phyloP scores from a whole-genome alignment of 2,113 vertebrate genomes.

The Triplophysa tibetana region DNA sequence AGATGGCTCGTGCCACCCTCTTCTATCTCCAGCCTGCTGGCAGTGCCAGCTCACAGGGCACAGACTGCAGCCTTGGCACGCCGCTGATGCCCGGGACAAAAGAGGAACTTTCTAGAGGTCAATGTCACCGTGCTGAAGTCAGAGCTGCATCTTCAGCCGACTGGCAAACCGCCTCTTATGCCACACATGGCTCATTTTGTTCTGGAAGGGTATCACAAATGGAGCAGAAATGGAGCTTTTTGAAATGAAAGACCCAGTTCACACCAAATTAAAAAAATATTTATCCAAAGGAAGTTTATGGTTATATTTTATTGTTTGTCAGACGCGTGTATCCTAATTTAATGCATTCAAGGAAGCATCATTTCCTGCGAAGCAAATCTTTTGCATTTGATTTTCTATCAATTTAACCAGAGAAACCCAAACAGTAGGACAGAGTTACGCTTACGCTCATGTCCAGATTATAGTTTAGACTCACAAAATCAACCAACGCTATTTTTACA shows the following conservation, averaged over 20 bases:
- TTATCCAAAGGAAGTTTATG: no score
- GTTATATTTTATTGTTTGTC: no score
- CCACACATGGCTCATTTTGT: slow-evolving; percentile 21
- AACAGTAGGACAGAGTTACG: no score
- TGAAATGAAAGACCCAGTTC: background rate
- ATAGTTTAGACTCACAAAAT: no score
- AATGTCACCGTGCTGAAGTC: slow-evolving; percentile 57
- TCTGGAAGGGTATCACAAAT: slow-evolving; percentile 18
- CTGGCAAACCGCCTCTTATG: background rate
- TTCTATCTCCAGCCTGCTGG: slow-evolving; percentile 62
- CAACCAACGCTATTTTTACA: no score
- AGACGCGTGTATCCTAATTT: no score
- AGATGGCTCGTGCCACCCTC: slow-evolving; percentile 73
- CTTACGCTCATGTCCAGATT: no score
- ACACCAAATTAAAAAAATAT: no score
- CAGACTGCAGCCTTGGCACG: slow-evolving; percentile 71
- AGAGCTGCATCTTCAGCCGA: slow-evolving; percentile 53
- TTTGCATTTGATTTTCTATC: no score
- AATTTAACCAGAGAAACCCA: no score
- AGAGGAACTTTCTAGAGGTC: slow-evolving; percentile 74
- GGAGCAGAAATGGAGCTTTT: background rate
- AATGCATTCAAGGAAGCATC: no score
- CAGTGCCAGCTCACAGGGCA: slow-evolving; percentile 67
- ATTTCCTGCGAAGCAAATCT: no score
- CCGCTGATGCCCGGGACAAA: slow-evolving; percentile 64